Conservation (phyloP, 2,113 vertebrate genomes). For the Parotia lawesii region DNA sequence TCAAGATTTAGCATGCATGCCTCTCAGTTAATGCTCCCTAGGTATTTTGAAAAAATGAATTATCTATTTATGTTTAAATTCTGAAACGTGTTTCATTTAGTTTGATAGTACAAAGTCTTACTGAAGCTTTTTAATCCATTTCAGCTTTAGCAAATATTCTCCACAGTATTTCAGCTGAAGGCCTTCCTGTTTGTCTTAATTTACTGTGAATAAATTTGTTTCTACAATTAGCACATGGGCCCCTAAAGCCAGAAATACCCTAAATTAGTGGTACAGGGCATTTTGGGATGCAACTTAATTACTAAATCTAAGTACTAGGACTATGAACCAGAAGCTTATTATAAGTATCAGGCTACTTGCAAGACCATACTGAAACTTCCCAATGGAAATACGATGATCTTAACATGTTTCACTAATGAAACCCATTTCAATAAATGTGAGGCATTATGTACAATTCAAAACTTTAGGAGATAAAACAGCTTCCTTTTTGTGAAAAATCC, state of each 20-base stretch:
- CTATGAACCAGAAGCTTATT: background rate
- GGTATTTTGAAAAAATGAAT: background rate
- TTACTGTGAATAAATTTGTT: conserved; percentile 43
- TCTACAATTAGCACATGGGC: conserved; percentile 5
- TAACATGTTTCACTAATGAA: background rate
- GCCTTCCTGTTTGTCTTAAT: conserved; percentile 25
- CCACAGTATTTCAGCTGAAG: background rate
- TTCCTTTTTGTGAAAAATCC: background rate
- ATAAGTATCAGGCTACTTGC: background rate
- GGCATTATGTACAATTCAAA: background rate
- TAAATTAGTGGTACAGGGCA: background rate
- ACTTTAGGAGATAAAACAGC: background rate
- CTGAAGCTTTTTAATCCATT: conserved; percentile 2
- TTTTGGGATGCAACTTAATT: conserved; percentile 33
- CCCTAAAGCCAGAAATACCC: conserved; percentile 17
- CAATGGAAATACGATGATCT: background rate
- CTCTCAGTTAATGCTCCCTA: background rate
- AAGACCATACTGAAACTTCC: background rate
- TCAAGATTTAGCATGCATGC: background rate
- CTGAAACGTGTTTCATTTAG: background rate
- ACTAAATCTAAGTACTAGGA: background rate
- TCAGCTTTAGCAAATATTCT: conserved; percentile 22
- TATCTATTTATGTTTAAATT: conserved; percentile 10
- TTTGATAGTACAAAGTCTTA: background rate
- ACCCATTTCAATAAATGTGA: background rate